Evolutionary conservation across 92 coral and sea anemone species (phyloP).

Genomic region (Paramuricea clavata): DNA sequence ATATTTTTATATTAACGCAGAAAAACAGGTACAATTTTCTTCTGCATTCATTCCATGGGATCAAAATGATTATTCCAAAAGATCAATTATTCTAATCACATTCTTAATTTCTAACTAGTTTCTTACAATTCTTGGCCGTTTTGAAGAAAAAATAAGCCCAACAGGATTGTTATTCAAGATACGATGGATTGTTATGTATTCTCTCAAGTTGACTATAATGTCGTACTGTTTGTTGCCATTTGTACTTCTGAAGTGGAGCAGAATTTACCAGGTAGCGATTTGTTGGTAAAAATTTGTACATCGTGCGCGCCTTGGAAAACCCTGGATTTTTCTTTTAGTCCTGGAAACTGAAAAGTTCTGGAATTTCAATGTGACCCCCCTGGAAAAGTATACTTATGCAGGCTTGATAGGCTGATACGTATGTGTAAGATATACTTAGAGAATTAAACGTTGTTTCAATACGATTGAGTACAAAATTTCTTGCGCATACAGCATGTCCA

Average conservation of each 20-base stretch:
- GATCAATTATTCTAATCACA: neutral
- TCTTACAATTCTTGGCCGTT: constrained; percentile 31
- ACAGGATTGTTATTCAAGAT: neutral
- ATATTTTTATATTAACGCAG: constrained; percentile 79
- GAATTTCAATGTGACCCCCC: too few relatives aligned
- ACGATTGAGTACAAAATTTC: too few relatives aligned
- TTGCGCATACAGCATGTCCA: too few relatives aligned
- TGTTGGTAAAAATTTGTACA: too few relatives aligned
- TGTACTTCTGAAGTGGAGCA: constrained; percentile 69
- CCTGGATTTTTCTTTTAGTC: too few relatives aligned
- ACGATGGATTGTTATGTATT: neutral
- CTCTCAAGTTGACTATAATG: neutral
- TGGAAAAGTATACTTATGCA: too few relatives aligned
- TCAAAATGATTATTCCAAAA: neutral
- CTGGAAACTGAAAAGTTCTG: too few relatives aligned
- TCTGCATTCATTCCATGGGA: neutral
- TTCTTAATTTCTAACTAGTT: constrained; percentile 31
- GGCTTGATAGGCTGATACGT: too few relatives aligned
- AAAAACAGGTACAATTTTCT: constrained; percentile 75
- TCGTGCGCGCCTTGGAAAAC: too few relatives aligned
- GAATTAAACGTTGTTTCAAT: too few relatives aligned
- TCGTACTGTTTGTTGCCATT: constrained; percentile 78
- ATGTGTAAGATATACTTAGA: too few relatives aligned
- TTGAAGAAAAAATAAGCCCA: neutral
- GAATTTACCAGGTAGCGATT: constrained; percentile 75